Base-by-base conservation (phyloP, 2,888 invertebrate genomes). In the Stenchaetothrips biformis region DNA sequence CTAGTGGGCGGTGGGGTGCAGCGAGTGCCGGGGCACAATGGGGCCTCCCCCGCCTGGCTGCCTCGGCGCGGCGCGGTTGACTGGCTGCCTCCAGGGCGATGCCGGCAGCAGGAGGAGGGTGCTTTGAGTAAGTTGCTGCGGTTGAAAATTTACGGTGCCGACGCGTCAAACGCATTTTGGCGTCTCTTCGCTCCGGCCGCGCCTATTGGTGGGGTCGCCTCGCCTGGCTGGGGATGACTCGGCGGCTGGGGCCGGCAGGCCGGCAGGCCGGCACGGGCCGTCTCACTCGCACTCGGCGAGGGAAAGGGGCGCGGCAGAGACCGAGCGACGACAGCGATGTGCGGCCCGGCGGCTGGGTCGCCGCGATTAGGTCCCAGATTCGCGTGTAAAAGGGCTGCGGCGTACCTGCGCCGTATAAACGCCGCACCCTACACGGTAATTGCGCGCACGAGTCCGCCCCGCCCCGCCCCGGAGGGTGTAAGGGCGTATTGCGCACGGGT, bases 391-490 rank as follows among this genome's bases (percentile, higher is more conserved):
- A 21, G 67, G 67, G 67, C n/a, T 18, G 67, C 7, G 67, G 67
- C 4, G 1, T 7, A 25, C 37, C 37, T 25, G 67, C 67, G 25
- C 25, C 25, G 7, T 74, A 74, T 74, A 74, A 74, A 74, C 67
- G 25, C 37, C 67, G 67, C 21, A 25, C 67, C 67, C 21, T 37
- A 37, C 67, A 74, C 67, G 67, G 67, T 25, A 25, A 74, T 25
- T 74, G 67, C 67, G 25, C 67, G 25, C 37, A 37, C 67, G 25
- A 74, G 67, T 74, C 67, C 21, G 67, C 67, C 67, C 67, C 25
- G 67, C 25, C 59, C 59, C 18, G 59, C 9, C 67, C 25, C 8
- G 11, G 67, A 16, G 53, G 67, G n/a, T 11, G 9, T 11, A 7
- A 7, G 67, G 67, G 67, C 21, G 21, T 9, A 21, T 18, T 21